Evolutionary conservation across 2,797 vertebrate genomes (phyloP).

Genomic region (Tamandua tetradactyla): DNA sequence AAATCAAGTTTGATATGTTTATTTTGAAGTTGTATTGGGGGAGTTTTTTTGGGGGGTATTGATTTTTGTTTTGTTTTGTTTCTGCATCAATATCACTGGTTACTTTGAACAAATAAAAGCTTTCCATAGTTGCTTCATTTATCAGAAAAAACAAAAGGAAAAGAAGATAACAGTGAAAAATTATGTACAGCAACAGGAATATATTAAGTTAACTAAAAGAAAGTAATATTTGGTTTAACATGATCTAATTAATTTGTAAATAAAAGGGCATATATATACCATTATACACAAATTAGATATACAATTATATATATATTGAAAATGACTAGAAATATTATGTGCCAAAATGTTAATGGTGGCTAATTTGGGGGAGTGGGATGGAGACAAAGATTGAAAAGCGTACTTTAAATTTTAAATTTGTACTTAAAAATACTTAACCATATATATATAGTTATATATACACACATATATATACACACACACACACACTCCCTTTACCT

Average conservation of each 20-base stretch:
- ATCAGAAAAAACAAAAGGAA: too few relatives aligned
- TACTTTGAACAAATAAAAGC: too few relatives aligned
- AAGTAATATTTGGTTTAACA: conserved; percentile 31
- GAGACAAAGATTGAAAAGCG: background rate
- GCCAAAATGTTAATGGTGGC: background rate
- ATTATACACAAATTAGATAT: background rate
- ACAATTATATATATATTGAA: background rate
- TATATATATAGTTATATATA: too few relatives aligned
- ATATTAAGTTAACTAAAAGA: conserved; percentile 3
- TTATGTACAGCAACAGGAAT: background rate
- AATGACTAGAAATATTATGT: conserved; percentile 15
- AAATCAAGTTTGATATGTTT: background rate
- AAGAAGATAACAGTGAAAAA: background rate
- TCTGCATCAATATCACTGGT: too few relatives aligned
- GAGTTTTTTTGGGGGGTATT: background rate
- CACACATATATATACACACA: too few relatives aligned
- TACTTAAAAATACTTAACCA: too few relatives aligned
- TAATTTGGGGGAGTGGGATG: conserved; percentile 14
- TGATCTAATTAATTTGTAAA: conserved; percentile 54
- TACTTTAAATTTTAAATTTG: conserved; percentile 28
- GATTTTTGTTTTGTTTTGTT: too few relatives aligned
- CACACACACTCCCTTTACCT: background rate
- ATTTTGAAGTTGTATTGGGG: background rate
- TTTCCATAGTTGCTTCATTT: too few relatives aligned
- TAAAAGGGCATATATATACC: background rate